A percentile compares a stretch with the other conserved stretches of the same genome.
phyloP scores from a whole-genome alignment of 30 jellyfish, hydroid and myxozoan genomes.

The Hydractinia symbiolongicarpus region DNA sequence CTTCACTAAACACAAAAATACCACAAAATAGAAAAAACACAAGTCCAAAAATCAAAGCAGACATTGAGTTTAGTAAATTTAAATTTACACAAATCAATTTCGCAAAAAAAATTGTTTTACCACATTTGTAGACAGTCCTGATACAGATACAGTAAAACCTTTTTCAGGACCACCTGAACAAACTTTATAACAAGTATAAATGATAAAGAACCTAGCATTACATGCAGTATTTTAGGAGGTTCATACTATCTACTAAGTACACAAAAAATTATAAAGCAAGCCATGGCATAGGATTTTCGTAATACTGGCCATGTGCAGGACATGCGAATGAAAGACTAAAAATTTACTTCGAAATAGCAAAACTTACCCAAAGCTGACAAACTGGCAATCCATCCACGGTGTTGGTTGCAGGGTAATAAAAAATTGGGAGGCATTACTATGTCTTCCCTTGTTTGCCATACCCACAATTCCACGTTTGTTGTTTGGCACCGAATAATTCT shows the following conservation, averaged over 20 bases:
- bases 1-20: slow-evolving; percentile 33
- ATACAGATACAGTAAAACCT: no score
- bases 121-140: no score
- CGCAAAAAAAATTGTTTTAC: no score
- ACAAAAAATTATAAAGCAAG: no score
- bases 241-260: no score
- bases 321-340: neutral
- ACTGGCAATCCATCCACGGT: slow-evolving; percentile 89
- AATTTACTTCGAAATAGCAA: neutral
- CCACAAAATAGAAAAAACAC: neutral
- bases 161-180: no score
- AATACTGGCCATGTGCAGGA: no score
- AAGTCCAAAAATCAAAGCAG: neutral
- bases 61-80: neutral
- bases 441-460: slow-evolving; percentile 93
- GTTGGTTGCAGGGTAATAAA: slow-evolving; percentile 72
- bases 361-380: slow-evolving; percentile 87
- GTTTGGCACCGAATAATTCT: slow-evolving; percentile 68
- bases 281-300: no score
- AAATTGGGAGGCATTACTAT: slow-evolving; percentile 86
- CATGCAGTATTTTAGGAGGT: no score
- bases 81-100: no score
- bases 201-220: no score
- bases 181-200: no score
- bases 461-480: slow-evolving; percentile 86